Conservation (phyloP, 2,888 invertebrate species). For the Andrena bucephala region DNA sequence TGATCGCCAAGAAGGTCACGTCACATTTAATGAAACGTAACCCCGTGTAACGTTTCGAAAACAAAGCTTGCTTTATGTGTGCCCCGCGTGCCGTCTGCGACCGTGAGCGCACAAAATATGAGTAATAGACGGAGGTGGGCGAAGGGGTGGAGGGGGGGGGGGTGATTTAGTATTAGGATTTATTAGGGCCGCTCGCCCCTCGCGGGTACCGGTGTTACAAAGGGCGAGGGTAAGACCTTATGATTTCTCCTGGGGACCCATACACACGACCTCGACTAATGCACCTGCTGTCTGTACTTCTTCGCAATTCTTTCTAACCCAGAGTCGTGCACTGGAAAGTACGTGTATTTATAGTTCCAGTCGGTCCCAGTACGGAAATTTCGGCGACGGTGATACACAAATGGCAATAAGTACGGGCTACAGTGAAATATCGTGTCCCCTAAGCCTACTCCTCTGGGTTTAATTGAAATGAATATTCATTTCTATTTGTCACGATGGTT, state of each 20-base stretch:
- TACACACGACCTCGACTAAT: conserved; percentile 79
- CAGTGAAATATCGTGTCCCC: conserved; percentile 1
- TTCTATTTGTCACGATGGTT: not conserved
- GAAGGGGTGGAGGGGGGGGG: conserved; percentile 30
- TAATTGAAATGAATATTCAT: conserved; percentile 10
- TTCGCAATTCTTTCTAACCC: conserved; percentile 47
- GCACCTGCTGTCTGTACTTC: conserved; percentile 79
- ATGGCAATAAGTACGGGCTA: conserved; percentile 7
- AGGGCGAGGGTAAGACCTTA: conserved; percentile 81
- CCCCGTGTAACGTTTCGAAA: conserved; percentile 69
- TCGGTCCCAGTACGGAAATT: conserved; percentile 19
- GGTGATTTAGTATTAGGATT: conserved; percentile 84
- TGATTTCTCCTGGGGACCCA: conserved; percentile 83
- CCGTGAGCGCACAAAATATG: conserved; percentile 75
- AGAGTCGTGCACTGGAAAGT: conserved; percentile 27
- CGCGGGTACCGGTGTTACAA: conserved; percentile 59
- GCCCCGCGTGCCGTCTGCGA: conserved; percentile 38
- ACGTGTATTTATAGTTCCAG: conserved; percentile 48
- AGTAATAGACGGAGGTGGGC: conserved; percentile 73
- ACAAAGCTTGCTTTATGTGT: conserved; percentile 49
- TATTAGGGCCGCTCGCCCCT: conserved; percentile 79
- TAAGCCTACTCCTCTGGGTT: not conserved
- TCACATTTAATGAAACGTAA: conserved; percentile 70
- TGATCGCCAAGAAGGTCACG: conserved; percentile 45
- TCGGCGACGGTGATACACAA: conserved; percentile 23